Evolutionary conservation across 2,797 vertebrate genomes (phyloP).

Genomic region (Rhodeus uyekii): DNA sequence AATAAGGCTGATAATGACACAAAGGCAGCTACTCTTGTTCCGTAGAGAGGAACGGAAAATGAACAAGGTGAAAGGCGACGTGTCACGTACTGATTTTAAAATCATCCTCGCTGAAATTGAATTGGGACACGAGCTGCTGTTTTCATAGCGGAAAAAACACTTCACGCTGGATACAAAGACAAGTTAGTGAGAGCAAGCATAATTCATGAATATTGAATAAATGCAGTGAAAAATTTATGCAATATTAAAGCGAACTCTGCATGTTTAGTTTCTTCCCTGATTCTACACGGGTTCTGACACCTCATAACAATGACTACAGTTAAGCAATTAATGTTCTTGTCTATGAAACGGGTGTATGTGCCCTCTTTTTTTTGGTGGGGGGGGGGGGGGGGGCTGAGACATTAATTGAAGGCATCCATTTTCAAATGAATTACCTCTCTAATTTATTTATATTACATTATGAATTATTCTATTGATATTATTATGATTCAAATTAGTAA

Average conservation of each 20-base stretch:
- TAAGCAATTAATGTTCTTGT: constrained; percentile 72
- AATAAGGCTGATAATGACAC: constrained; percentile 81
- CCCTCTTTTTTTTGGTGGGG: constrained; percentile 51
- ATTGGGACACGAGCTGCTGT: constrained; percentile 54
- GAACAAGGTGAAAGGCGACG: constrained; percentile 46
- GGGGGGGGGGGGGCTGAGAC: constrained; percentile 65
- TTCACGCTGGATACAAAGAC: constrained; percentile 67
- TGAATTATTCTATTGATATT: constrained; percentile 88
- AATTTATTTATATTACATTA: constrained; percentile 83
- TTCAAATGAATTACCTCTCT: constrained; percentile 81
- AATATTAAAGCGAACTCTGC: constrained; percentile 71
- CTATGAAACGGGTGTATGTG: constrained; percentile 64
- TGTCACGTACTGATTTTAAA: constrained; percentile 51
- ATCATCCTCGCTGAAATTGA: constrained; percentile 52
- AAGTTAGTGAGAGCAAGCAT: constrained; percentile 69
- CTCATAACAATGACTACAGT: constrained; percentile 54
- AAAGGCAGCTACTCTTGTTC: constrained; percentile 68
- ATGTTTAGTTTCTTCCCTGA: constrained; percentile 68
- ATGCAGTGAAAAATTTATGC: constrained; percentile 73
- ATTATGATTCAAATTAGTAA: constrained; percentile 81
- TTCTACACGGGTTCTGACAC: constrained; percentile 64
- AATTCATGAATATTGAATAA: constrained; percentile 74
- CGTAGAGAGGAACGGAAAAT: constrained; percentile 33
- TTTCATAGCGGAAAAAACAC: constrained; percentile 60
- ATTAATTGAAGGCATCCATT: constrained; percentile 78